phyloP scores from a whole-genome alignment of 2,888 invertebrate species.

The Tinea trinotella region DNA sequence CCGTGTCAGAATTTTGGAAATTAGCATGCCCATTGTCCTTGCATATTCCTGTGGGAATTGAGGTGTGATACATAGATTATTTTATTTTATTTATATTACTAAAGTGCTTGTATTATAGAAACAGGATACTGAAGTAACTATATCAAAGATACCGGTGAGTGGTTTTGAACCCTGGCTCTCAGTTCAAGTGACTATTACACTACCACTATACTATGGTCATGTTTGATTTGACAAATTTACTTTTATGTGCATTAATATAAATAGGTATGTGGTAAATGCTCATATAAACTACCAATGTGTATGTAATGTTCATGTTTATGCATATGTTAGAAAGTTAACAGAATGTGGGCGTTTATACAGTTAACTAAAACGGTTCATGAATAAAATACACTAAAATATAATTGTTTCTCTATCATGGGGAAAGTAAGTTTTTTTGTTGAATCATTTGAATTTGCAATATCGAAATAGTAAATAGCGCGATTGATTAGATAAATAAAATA shows the following conservation, averaged over 20 bases:
- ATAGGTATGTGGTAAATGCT: too few species aligned
- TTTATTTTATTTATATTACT: too few species aligned
- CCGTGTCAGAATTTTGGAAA: too few species aligned
- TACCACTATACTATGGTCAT: too few species aligned
- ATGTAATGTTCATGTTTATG: slow-evolving; percentile 18
- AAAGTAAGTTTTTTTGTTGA: neutral
- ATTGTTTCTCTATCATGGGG: neutral
- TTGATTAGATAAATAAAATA: neutral
- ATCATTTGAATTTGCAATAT: neutral
- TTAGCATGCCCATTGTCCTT: too few species aligned
- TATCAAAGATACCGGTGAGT: too few species aligned
- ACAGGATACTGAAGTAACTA: too few species aligned
- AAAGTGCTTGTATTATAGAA: too few species aligned
- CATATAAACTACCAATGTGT: neutral
- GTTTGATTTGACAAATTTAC: neutral
- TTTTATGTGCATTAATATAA: slow-evolving; percentile 6
- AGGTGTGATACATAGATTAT: too few species aligned
- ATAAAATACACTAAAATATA: slow-evolving; percentile 12
- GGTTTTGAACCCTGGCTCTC: too few species aligned
- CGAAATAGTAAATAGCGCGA: neutral
- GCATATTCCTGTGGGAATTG: too few species aligned
- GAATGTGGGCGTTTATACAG: slow-evolving; percentile 12
- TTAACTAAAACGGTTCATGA: slow-evolving; percentile 11
- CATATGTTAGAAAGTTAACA: slow-evolving; percentile 17
- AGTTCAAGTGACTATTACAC: too few species aligned